Evolutionary conservation across 2,888 invertebrate genomes (phyloP), one percentile per base, ranked within the genome.

Genomic region (Eupeodes luniger): DNA sequence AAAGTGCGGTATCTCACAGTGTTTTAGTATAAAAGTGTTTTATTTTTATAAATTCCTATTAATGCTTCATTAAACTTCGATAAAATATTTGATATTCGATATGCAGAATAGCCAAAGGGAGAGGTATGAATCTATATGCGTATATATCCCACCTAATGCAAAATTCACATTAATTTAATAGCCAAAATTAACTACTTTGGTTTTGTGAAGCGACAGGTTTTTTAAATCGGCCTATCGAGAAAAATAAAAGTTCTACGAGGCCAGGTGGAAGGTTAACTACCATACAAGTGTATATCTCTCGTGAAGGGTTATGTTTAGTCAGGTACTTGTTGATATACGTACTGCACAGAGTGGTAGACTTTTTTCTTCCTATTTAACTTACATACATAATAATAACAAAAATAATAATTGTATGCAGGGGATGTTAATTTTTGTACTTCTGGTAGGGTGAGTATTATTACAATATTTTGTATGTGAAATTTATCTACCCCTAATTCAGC

Each of bases 1-100:
- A 85, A 69, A 80, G 10, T 80, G 66, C 11, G 27, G 55, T 75
- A 61, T 75, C 74, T 47, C 59, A 40, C 44, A 61, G 11, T 47
- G 79, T 76, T 70, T 85, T 67, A 16, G n/a, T 34, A 34, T 72
- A 53, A 80, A 80, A 81, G 44, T 51, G 66, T 87, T 84, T 59
- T 47, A n/a, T 72, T 76, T 87, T 77, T 72, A 62, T 72, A 84
- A 80, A 74, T 72, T 74, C 61, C 1, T 51, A 80, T 77, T 80
- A 27, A 61, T 84, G 87, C 70, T 87, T 81, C 83, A 87, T 87
- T 83, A 75, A 87, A 77, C 87, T 82, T 72, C 84, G 67, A 87
- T 83, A 76, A 83, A 86, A 86, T 86, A 83, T 75, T 40, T 75
- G 70, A 59, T 86, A 70, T 64, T 82, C 83, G 75, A 75, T 83